Evolutionary conservation across 2,113 vertebrate species (phyloP), one percentile per base, ranked within the genome.

Genomic region (Pelobates fuscus): DNA sequence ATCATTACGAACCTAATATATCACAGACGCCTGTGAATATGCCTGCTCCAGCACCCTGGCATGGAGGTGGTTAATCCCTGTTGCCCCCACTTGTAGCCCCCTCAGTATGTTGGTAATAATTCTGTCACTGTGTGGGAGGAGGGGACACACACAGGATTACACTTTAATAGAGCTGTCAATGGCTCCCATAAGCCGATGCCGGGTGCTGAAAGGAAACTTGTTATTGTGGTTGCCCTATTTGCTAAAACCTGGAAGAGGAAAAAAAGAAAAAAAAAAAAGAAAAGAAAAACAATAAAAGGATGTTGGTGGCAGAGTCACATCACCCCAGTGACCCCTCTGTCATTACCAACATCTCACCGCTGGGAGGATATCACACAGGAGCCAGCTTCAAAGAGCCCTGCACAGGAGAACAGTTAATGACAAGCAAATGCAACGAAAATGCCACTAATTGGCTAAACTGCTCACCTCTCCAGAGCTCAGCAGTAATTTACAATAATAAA

Each of bases 401-500:
- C 87, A 90, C 88, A 78, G 89, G 88, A 86, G 67, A 69, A 90
- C 89, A 92, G 91, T 89, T 92, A 91, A 92, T 93, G 91, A 92
- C 90, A 91, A 91, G 91, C 91, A 92, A 92, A 93, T 91, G 90
- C 91, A 90, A 89, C 90, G 92, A 89, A 92, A 92, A 93, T 92
- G 89, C 89, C 89, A 92, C 89, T 91, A 93, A 93, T 91, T 91
- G 90, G 91, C 90, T 92, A 92, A 93, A 91, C 90, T 90, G 87
- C 82, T 91, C 90, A 89, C 90, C 90, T 93, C 90, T 92, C 90
- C 91, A 91, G 89, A 90, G 91, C 90, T 84, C 91, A 86, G 91
- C 91, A 93, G 91, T 92, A 92, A 92, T 93, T 92, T 93, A 89
- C 88, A 90, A 89, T 91, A 89, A 91, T 91, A 92, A 92, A 92